Percentiles rank a stretch among this genome's conserved stretches.
These are phyloP conservation scores for Myotis yumanensis DNA, from an alignment of 2,113 vertebrate species.

Conservation along the genomic window DNA sequence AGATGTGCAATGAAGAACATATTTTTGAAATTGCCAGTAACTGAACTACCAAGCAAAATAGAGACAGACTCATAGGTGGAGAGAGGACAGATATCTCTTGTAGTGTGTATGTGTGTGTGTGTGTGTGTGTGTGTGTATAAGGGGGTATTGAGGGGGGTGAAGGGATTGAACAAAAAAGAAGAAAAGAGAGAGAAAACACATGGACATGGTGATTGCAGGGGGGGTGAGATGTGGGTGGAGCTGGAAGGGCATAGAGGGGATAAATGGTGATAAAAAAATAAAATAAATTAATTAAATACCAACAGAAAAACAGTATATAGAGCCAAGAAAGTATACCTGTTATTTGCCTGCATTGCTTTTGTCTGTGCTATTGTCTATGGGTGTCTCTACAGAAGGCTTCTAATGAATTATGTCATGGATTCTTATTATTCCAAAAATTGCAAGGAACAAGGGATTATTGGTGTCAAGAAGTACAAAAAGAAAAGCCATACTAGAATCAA, in stretches of 20 bases:
- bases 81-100: no score
- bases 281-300: neutral
- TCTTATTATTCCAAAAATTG: neutral
- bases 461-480: constrained; percentile 38
- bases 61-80: no score
- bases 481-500: neutral
- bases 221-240: no score
- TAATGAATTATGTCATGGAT: neutral
- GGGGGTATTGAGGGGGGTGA: no score
- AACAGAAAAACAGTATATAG: neutral
- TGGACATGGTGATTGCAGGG: no score
- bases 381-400: neutral
- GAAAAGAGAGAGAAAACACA: no score
- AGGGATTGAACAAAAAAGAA: no score
- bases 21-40: neutral
- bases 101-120: no score
- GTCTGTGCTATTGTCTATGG: neutral
- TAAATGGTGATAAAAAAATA: no score
- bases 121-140: no score
- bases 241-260: no score
- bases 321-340: neutral
- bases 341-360: neutral
- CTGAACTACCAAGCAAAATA: no score
- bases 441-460: neutral
- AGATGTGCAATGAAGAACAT: neutral